phyloP scores from a whole-genome alignment of 2,888 invertebrate genomes.

The Tridacna crocea region DNA sequence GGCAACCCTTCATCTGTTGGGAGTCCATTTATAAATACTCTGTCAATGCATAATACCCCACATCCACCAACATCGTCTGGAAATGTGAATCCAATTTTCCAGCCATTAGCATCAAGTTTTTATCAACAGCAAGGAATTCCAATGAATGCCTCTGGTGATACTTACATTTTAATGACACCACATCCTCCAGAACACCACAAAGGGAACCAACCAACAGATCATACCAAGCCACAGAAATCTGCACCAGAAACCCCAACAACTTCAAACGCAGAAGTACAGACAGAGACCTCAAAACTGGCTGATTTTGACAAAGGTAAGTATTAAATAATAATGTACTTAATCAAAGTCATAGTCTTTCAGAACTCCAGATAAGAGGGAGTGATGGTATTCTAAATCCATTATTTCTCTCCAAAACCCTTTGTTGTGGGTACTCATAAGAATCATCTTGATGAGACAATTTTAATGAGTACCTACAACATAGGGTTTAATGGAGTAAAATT shows the following conservation, averaged over 20 bases:
- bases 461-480: no score
- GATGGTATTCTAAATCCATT: no score
- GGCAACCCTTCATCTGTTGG: no score
- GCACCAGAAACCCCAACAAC: slow-evolving; percentile 29
- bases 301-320: slow-evolving; percentile 44
- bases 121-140: slow-evolving; percentile 6
- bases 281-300: slow-evolving; percentile 31
- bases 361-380: no score
- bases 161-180: neutral
- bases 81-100: neutral
- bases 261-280: slow-evolving; percentile 51
- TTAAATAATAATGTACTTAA: no score
- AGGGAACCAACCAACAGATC: neutral
- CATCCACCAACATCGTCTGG: neutral
- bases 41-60: neutral
- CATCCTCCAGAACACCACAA: slow-evolving; percentile 10
- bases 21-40: neutral
- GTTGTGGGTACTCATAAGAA: no score
- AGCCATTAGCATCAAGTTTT: neutral
- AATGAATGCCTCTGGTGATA: neutral
- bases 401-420: no score
- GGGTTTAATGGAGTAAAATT: no score
- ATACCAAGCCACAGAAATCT: neutral
- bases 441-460: no score
- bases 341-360: no score